Evolutionary conservation across 2,113 vertebrate species (phyloP).

Genomic region (Cygnus buccinator): DNA sequence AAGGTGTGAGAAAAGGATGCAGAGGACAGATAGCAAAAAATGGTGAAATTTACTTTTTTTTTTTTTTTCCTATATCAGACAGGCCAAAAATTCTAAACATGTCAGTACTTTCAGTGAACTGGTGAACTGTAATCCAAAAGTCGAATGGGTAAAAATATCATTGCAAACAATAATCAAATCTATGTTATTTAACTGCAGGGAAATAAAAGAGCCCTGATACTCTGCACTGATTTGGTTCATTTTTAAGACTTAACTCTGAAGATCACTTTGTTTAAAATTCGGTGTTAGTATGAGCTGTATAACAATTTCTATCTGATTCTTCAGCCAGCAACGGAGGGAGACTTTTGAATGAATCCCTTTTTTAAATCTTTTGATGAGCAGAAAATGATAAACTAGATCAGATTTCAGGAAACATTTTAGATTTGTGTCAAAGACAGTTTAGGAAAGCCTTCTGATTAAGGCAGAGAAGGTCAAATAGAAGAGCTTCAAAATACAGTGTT

Average conservation of each 20-base stretch:
- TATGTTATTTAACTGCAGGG: not conserved
- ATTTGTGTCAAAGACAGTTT: not conserved
- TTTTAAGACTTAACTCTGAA: not conserved
- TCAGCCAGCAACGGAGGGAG: not conserved
- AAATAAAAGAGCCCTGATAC: not conserved
- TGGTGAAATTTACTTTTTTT: not conserved
- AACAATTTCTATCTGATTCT: not conserved
- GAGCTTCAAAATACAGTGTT: not conserved
- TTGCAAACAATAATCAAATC: not conserved
- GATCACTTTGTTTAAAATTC: not conserved
- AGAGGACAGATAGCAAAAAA: not conserved
- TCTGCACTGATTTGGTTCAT: not conserved
- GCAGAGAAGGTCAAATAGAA: not conserved
- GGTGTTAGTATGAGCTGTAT: not conserved
- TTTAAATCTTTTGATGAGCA: not conserved
- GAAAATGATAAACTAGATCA: not conserved
- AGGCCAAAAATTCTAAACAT: not conserved
- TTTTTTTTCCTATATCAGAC: not conserved
- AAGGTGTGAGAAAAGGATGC: not conserved
- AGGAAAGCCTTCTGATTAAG: not conserved
- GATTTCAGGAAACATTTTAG: not conserved
- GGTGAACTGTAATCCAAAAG: not conserved
- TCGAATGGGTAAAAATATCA: not conserved
- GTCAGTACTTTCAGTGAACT: not conserved
- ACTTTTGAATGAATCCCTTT: not conserved